Conservation (phyloP, 2,113 vertebrate genomes). For the Lota lota region DNA sequence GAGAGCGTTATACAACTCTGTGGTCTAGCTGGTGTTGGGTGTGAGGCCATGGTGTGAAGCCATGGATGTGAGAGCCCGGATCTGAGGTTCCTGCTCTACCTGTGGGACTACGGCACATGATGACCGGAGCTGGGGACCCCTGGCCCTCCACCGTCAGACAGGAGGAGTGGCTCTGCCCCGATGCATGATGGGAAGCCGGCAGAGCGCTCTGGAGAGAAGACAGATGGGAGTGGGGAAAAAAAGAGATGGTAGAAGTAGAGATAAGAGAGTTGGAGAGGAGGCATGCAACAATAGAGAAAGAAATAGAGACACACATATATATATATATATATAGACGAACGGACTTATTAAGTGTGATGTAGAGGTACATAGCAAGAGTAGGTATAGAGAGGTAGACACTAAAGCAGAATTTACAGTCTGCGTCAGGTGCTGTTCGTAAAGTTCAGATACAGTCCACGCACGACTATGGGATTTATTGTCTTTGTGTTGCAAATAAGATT, state of each 20-base stretch:
- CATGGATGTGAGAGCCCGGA: too few species aligned
- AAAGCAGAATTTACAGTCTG: background rate
- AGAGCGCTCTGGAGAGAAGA: background rate
- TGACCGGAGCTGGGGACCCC: conserved; percentile 76
- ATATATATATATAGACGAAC: too few species aligned
- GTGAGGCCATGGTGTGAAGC: too few species aligned
- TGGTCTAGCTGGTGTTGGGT: too few species aligned
- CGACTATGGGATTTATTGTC: too few species aligned
- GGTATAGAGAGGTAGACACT: conserved; percentile 7
- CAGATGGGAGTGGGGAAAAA: too few species aligned
- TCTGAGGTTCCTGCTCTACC: conserved; percentile 58
- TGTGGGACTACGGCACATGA: conserved; percentile 88
- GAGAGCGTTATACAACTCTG: too few species aligned
- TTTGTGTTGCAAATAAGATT: too few species aligned
- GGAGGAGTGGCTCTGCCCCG: background rate
- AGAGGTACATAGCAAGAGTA: background rate
- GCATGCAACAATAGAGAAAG: conserved; percentile 18
- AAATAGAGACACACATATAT: background rate
- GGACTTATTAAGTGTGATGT: too few species aligned
- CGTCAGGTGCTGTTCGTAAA: too few species aligned
- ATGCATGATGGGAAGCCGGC: background rate
- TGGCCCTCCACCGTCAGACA: conserved; percentile 72
- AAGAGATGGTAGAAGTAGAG: conserved; percentile 63
- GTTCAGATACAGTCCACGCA: too few species aligned
- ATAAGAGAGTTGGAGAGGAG: conserved; percentile 74